Base-by-base conservation (phyloP, 2,113 vertebrate species). In the Festucalex cinctus region DNA sequence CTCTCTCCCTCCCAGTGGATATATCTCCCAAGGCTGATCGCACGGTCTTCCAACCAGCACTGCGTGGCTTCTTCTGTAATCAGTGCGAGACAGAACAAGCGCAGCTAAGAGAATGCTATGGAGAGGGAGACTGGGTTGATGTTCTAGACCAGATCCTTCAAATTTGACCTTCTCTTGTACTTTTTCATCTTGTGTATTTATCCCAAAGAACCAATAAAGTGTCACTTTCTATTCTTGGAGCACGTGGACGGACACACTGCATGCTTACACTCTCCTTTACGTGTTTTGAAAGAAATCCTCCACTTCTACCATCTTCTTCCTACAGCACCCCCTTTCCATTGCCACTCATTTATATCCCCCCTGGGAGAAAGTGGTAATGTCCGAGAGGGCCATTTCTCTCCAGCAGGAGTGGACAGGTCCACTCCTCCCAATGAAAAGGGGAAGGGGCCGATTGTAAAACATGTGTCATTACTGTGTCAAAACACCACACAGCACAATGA, bases 391-490 rank as follows among this genome's bases (percentile, higher is more conserved):
- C 81, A 90, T 90, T 89, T 89, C 85, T 89, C 85, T 88, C 78
- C 76, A 73, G 83, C 84, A 77, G 79, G 80, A 84, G 74, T 68
- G 79, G 89, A 89, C 83, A 84, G 82, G 86, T 90, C 88, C 84
- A 86, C 88, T 86, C 83, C 83, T 87, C 80, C 70, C 75, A 85
- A 88, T 86, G 86, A 88, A 85, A 88, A 83, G 81, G 83, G 81
- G 74, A 78, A 76, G 85, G 84, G 84, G 85, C 79, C 77, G 87
- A 88, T 88, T 86, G 87, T 89, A 89, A 91, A 89, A 88, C 89
- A 89, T 88, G 88, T 88, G 86, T 89, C 83, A 88, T 89, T 89
- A 88, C 82, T 58, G 86, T 88, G 87, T 89, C 88, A 89, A 88
- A 90, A 89, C 88, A 89, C 78, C 83, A 82, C 74, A 65, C 76